phyloP scores from a whole-genome alignment of 2,113 vertebrate species.

The Sinocyclocheilus rhinocerous region DNA sequence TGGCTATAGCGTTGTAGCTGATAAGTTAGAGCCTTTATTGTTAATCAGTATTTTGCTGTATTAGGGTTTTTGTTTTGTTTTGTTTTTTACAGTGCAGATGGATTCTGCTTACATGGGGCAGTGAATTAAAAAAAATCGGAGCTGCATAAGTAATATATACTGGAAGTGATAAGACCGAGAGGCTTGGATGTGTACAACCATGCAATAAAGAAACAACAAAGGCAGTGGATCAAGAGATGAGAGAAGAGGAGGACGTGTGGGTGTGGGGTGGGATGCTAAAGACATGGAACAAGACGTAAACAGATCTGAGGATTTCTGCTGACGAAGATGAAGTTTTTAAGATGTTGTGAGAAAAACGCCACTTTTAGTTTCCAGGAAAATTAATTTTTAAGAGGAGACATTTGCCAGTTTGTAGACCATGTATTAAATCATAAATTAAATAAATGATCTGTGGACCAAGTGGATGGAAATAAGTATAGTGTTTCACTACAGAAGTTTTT shows the following conservation, averaged over 20 bases:
- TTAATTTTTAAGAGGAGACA: neutral
- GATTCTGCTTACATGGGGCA: neutral
- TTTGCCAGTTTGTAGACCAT: neutral
- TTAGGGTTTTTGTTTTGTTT: no score
- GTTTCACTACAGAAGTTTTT: neutral
- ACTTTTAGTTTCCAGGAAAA: neutral
- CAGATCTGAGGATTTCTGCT: slow-evolving; percentile 14
- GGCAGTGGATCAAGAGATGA: neutral
- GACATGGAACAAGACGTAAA: neutral
- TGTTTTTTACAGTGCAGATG: no score
- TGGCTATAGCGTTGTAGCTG: neutral
- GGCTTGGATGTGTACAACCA: neutral
- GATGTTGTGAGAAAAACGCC: neutral
- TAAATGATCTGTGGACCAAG: neutral
- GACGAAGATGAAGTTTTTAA: neutral
- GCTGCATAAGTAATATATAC: neutral
- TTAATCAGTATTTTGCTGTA: neutral
- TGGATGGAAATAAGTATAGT: neutral
- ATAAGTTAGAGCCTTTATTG: neutral
- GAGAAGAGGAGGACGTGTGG: neutral
- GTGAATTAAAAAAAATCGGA: no score
- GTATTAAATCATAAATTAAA: slow-evolving; percentile 4
- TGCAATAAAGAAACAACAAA: neutral
- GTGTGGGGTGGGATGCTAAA: neutral
- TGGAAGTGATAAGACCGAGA: neutral